phyloP scores from a whole-genome alignment of 2,888 invertebrate genomes.

The Caenorhabditis sulstoni region DNA sequence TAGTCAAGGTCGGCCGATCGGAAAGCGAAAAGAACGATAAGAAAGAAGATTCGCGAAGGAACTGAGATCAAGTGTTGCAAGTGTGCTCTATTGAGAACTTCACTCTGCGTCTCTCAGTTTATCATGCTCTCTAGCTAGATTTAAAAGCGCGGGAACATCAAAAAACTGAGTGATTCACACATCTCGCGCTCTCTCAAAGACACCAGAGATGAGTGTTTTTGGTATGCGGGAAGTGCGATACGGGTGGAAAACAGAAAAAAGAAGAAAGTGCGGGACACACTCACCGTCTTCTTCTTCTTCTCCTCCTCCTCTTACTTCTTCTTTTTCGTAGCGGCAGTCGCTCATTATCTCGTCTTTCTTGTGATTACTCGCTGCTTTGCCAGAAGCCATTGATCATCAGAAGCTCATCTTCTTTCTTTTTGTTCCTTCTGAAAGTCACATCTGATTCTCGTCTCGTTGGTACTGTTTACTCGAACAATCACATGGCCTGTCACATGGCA shows the following conservation, averaged over 20 bases:
- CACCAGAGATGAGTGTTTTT: constrained; percentile 39
- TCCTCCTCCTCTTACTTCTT: constrained; percentile 11
- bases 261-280: constrained; percentile 9
- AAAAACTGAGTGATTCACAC: not conserved
- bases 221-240: constrained; percentile 26
- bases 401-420: constrained; percentile 18
- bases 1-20: constrained; percentile 7
- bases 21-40: no score
- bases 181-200: not conserved
- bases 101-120: constrained; percentile 9
- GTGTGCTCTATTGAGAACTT: no score
- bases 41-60: no score
- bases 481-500: constrained; percentile 48
- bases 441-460: constrained; percentile 2
- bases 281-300: constrained; percentile 30
- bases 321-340: constrained; percentile 13
- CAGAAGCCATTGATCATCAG: constrained; percentile 28
- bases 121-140: constrained; percentile 15
- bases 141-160: not conserved
- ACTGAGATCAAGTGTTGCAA: no score
- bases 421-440: no score
- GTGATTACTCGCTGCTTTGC: not conserved
- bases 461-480: constrained; percentile 54
- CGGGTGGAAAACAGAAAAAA: constrained; percentile 6
- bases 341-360: constrained; percentile 34